A percentile compares a stretch with the other conserved stretches of the same genome.
phyloP scores from a whole-genome alignment of 2,797 vertebrate species.

The Tauraco hartlaubi region DNA sequence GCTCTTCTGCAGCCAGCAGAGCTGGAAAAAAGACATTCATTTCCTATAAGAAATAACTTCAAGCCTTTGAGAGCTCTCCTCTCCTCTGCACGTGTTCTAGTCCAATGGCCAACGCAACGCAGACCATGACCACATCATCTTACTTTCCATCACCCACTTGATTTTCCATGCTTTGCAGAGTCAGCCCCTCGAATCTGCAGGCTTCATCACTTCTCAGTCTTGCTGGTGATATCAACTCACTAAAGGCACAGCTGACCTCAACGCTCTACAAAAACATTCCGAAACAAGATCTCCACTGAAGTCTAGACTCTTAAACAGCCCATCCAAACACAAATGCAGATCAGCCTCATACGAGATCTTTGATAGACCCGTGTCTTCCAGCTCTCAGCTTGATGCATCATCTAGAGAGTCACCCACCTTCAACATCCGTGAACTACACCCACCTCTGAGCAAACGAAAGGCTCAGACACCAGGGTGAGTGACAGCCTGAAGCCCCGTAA shows the following conservation, averaged over 20 bases:
- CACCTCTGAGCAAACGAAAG: not conserved
- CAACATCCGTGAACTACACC: no score
- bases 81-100: no score
- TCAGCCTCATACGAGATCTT: rapidly evolving
- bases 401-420: not conserved
- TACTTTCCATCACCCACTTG: not conserved
- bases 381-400: not conserved
- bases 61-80: not conserved
- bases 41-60: not conserved
- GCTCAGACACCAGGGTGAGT: rapidly evolving
- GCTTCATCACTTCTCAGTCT: not conserved
- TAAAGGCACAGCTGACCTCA: not conserved
- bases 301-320: not conserved
- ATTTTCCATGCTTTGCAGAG: not conserved
- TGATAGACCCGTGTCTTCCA: rapidly evolving
- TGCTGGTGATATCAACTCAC: not conserved
- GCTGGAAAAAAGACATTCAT: not conserved
- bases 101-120: not conserved
- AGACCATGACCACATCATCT: not conserved
- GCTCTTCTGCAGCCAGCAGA: not conserved
- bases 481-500: not conserved
- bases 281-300: not conserved
- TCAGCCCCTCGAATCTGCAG: not conserved
- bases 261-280: not conserved
- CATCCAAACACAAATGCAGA: rapidly evolving